phyloP scores from a whole-genome alignment of 2,888 invertebrate species.

The Choristoneura rosaceana region DNA sequence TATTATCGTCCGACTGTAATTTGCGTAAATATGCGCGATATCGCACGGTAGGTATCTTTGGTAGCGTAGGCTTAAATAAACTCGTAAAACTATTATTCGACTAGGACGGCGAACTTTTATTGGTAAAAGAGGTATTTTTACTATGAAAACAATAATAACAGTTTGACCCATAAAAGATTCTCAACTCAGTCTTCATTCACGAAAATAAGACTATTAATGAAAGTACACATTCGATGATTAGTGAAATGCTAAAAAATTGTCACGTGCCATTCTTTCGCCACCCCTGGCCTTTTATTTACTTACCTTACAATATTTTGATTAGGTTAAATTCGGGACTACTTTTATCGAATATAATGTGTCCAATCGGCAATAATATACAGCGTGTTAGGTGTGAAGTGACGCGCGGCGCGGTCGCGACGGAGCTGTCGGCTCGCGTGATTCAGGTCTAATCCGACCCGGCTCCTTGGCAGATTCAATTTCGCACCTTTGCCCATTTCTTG shows the following conservation, averaged over 20 bases:
- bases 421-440: conserved; percentile 27
- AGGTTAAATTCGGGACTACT: neutral
- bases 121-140: too few species aligned
- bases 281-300: too few species aligned
- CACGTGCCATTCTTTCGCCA: too few species aligned
- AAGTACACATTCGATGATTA: too few species aligned
- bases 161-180: too few species aligned
- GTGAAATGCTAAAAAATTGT: too few species aligned
- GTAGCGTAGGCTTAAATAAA: too few species aligned
- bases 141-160: too few species aligned
- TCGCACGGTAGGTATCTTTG: neutral
- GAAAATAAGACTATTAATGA: too few species aligned
- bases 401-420: neutral
- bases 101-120: too few species aligned
- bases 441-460: conserved; percentile 31
- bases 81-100: too few species aligned
- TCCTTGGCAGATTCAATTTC: conserved; percentile 36
- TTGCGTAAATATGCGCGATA: neutral
- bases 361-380: conserved; percentile 15
- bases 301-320: neutral
- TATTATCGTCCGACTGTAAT: neutral
- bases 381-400: conserved; percentile 28
- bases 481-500: conserved; percentile 35
- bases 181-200: too few species aligned
- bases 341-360: conserved; percentile 9